phyloP scores from a whole-genome alignment of 1,140 invertebrate species.

The Macrotrachela quadricornifera region DNA sequence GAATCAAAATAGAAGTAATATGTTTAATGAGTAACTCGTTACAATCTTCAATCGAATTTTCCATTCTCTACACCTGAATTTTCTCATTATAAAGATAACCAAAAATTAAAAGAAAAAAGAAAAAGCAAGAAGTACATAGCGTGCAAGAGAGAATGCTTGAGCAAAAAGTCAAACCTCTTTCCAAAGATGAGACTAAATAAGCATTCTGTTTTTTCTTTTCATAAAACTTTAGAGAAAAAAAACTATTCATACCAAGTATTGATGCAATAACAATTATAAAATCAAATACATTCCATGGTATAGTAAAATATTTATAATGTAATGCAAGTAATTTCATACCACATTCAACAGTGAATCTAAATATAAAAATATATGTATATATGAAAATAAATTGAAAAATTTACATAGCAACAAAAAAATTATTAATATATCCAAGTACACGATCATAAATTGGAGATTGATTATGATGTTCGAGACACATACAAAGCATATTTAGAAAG shows the following conservation, averaged over 20 bases:
- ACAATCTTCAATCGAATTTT: no score
- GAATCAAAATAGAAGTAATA: no score
- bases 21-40: no score
- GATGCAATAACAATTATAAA: slow-evolving; percentile 95
- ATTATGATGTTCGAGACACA: slow-evolving; percentile 88
- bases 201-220: no score
- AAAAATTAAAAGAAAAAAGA: neutral
- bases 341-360: slow-evolving; percentile 70
- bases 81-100: no score
- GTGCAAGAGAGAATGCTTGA: neutral
- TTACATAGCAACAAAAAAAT: slow-evolving; percentile 79
- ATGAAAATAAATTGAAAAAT: no score
- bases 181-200: no score
- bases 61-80: no score
- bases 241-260: slow-evolving; percentile 56
- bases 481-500: slow-evolving; percentile 89
- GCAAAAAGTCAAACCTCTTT: no score
- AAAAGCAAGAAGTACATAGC: neutral
- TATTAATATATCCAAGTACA: slow-evolving; percentile 69
- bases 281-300: slow-evolving; percentile 98
- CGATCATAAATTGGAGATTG: slow-evolving; percentile 53
- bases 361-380: no score
- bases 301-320: slow-evolving; percentile 89
- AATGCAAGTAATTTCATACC: slow-evolving; percentile 87
- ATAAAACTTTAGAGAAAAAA: neutral